Evolutionary conservation across 2,797 vertebrate genomes (phyloP).

Genomic region (Echeneis naucrates): DNA sequence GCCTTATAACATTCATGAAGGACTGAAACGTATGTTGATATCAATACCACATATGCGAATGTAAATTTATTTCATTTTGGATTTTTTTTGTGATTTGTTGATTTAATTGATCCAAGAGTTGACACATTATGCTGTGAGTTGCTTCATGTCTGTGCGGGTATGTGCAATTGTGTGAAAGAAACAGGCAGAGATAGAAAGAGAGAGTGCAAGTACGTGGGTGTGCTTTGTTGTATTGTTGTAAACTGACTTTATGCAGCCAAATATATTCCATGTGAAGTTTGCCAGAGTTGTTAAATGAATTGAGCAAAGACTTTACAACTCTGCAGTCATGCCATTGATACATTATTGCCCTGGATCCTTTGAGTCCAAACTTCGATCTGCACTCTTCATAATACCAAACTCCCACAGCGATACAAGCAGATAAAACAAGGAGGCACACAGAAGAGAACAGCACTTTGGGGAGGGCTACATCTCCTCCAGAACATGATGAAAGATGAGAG

Average conservation of each 20-base stretch:
- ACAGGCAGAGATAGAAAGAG: constrained; percentile 2
- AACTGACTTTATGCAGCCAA: constrained; percentile 45
- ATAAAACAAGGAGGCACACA: constrained; percentile 50
- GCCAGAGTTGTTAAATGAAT: constrained; percentile 56
- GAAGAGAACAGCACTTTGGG: constrained; percentile 56
- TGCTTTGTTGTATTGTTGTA: constrained; percentile 59
- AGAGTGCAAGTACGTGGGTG: constrained; percentile 33
- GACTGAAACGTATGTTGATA: not conserved
- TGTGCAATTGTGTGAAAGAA: constrained; percentile 53
- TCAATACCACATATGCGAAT: not conserved
- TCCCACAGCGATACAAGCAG: constrained; percentile 49
- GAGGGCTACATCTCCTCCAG: constrained; percentile 57
- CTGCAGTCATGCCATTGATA: constrained; percentile 50
- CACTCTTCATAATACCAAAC: constrained; percentile 57
- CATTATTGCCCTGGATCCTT: constrained; percentile 32
- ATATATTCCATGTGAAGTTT: constrained; percentile 55
- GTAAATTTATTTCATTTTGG: not conserved
- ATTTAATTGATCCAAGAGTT: not conserved
- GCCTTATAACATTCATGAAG: not conserved
- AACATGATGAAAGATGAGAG: constrained; percentile 67
- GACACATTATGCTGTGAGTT: constrained; percentile 42
- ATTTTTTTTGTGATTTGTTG: not conserved
- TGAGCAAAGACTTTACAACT: constrained; percentile 46
- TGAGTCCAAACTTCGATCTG: constrained; percentile 65
- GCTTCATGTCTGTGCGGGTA: constrained; percentile 44